Evolutionary conservation across 2,888 invertebrate species (phyloP).

Genomic region (Bellardia pandia): DNA sequence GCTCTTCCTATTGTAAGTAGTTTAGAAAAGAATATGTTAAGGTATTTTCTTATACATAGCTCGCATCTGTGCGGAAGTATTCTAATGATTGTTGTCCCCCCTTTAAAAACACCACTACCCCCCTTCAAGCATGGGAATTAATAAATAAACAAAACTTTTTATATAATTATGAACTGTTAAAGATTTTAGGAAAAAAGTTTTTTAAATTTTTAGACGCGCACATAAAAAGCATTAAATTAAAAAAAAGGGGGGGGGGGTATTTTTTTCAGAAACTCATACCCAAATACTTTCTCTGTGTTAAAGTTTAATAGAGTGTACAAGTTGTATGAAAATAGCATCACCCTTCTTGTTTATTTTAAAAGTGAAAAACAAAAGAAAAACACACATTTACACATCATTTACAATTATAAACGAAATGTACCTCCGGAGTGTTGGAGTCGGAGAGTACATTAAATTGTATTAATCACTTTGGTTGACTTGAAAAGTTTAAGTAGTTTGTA

Average conservation of each 20-base stretch:
- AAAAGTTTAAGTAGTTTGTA: constrained; percentile 15
- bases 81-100: background rate
- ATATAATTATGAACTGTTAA: constrained; percentile 35
- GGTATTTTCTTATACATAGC: background rate
- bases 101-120: background rate
- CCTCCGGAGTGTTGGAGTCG: background rate
- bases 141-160: constrained; percentile 15
- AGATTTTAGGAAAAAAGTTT: constrained; percentile 19
- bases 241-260: background rate
- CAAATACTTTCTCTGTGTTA: background rate
- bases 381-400: background rate
- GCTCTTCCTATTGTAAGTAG: background rate
- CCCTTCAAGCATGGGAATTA: constrained; percentile 46
- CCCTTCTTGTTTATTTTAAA: background rate
- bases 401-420: background rate
- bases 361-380: background rate
- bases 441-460: background rate
- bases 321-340: constrained; percentile 32
- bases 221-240: background rate
- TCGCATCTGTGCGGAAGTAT: background rate
- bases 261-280: background rate
- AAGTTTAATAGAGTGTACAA: background rate
- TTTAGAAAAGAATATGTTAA: background rate
- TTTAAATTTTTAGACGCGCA: background rate
- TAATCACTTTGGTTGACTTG: constrained; percentile 4